Evolutionary conservation across 1,140 invertebrate species (phyloP).

Genomic region (Chironomus tepperi): DNA sequence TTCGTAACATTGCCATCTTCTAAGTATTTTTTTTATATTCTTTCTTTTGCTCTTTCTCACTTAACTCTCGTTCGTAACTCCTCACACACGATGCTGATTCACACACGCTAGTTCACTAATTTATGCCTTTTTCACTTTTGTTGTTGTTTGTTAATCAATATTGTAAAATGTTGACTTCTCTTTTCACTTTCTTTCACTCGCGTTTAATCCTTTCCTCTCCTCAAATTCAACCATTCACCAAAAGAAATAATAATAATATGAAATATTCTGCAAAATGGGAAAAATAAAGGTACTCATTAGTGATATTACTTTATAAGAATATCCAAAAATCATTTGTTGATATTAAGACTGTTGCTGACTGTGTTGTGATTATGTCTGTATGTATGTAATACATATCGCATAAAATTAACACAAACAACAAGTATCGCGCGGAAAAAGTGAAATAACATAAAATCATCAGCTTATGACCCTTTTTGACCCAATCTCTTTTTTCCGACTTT

Average conservation of each 20-base stretch:
- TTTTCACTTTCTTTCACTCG: too few relatives aligned
- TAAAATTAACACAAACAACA: not conserved
- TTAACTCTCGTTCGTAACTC: not conserved
- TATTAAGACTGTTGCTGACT: not conserved
- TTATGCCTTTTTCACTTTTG: too few relatives aligned
- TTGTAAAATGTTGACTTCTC: too few relatives aligned
- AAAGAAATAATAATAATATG: constrained; percentile 3
- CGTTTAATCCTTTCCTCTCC: not conserved
- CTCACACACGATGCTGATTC: constrained; percentile 14
- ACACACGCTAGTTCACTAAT: not conserved
- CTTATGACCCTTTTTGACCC: not conserved
- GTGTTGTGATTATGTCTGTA: not conserved
- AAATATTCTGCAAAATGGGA: not conserved
- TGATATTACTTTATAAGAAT: too few relatives aligned
- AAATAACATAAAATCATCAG: not conserved
- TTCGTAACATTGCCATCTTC: constrained; percentile 64
- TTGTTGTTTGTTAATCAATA: too few relatives aligned
- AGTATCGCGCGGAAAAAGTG: not conserved
- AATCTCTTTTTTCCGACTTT: not conserved
- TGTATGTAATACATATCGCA: too few relatives aligned
- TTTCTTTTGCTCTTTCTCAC: not conserved
- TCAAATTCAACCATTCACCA: constrained; percentile 5
- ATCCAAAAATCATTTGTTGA: too few relatives aligned
- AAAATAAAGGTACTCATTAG: too few relatives aligned
- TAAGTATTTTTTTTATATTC: too few relatives aligned